Base-by-base conservation (phyloP, 1,140 invertebrate genomes). In the Aphis gossypii region DNA sequence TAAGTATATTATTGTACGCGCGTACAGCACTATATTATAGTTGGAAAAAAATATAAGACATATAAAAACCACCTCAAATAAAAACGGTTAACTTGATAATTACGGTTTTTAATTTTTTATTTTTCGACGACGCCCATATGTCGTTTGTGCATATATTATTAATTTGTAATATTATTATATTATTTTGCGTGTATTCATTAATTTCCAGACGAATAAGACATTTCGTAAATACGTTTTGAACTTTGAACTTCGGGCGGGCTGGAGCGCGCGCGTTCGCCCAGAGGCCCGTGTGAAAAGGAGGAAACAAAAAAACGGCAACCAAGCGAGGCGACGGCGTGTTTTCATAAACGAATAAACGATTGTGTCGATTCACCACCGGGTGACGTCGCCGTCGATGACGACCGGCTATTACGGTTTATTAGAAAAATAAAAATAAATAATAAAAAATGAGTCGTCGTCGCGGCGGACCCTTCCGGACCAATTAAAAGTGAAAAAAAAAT, bases 321-420 rank as follows among this genome's bases (percentile, higher is more conserved):
- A 82, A 76, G 68, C 90, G 90, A 30, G 60, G 90, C 41, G 90
- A 30, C n/a, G 44, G 54, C 30, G 35, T 92, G 90, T 92, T 92
- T 92, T 92, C 21, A 44, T 93, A 93, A 93, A 92, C 91, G 91
- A 92, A 41, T 92, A 92, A 92, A 93, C 92, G 92, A 93, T 93
- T 86, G 68, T 93, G 92, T 84, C 92, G 92, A 93, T 93, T 93
- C 92, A 93, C 48, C 84, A 38, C 76, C 76, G 76, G 35, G 18
- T 38, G 76, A 35, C 76, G 35, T 38, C 76, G 20, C 1, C 11
- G 9, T 7, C 88, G 38, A 56, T 56, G 35, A 30, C 51, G 51
- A 41, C 35, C 23, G 9, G 25, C 76, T 86, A 86, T 86, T 93
- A 86, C 82, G 46, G 92, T 93, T 93, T 86, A 93, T 93, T 93